These are phyloP conservation scores for Andrena flavipes DNA, from an alignment of 2,888 invertebrate genomes.

Conservation along the genomic window DNA sequence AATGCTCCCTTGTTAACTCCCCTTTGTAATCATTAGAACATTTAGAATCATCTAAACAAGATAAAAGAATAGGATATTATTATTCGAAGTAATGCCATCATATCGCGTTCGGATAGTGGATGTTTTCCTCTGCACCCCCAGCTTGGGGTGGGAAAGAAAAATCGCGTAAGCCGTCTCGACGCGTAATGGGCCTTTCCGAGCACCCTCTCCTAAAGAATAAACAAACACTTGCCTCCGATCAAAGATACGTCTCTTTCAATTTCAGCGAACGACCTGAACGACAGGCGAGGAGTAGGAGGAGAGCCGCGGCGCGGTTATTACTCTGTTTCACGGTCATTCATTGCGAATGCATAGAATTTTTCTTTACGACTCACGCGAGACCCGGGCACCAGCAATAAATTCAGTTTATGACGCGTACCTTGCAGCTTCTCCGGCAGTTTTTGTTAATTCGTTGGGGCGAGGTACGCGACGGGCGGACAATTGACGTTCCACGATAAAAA, in stretches of 20 bases:
- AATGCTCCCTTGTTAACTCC: too few relatives aligned
- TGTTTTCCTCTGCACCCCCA: too few relatives aligned
- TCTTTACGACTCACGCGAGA: conserved; percentile 55
- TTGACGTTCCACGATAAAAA: conserved; percentile 1
- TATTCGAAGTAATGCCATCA: too few relatives aligned
- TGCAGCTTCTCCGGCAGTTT: conserved; percentile 17
- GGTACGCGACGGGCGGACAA: neutral
- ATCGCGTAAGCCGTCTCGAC: neutral
- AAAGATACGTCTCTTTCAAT: conserved; percentile 38
- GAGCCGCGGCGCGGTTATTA: conserved; percentile 30
- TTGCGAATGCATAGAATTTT: conserved; percentile 61
- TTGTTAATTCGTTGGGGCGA: conserved; percentile 36
- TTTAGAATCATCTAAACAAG: too few relatives aligned
- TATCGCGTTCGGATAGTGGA: too few relatives aligned
- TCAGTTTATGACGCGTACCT: conserved; percentile 31
- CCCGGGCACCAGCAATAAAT: conserved; percentile 38
- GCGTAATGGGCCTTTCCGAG: neutral
- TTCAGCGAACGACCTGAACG: conserved; percentile 18
- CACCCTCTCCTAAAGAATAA: neutral
- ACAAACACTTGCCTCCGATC: neutral
- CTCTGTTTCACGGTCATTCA: conserved; percentile 52
- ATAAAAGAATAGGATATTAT: too few relatives aligned
- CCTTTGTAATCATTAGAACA: too few relatives aligned
- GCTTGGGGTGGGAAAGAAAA: neutral
- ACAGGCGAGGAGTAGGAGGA: neutral